Evolutionary conservation across 2,113 vertebrate genomes (phyloP), one percentile per base, ranked within the genome.

Genomic region (Tychaedon coryphoeus): DNA sequence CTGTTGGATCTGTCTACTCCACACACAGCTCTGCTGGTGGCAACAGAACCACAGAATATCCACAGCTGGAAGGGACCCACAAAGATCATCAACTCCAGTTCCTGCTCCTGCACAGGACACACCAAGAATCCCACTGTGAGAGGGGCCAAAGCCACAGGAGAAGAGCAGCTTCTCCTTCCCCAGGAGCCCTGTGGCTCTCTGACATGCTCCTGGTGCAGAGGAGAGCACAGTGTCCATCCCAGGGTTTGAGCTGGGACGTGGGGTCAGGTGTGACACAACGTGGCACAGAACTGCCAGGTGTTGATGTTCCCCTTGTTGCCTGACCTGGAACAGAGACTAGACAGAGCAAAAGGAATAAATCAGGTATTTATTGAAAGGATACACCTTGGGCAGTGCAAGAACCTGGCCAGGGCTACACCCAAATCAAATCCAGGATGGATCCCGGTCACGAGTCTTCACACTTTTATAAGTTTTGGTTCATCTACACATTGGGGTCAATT

Each of bases 181-280:
- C 70, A 43, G 70, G 56, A 75, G 6, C 40, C 34, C 62, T 15
- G n/a, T 23, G 71, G 67, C 53, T 19, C 64, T 79, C 40, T 11
- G 48, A 57, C 2, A 5, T 69, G 48, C 31, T 72, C 34, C 62
- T 7, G 4, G 14, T 8, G 9, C 73, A 64, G 62, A 28, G 3
- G 9, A 47, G 48, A 67, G 24, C 11, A 3, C 0, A 0, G 38
- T 7, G 2, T 53, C 50, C 70, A 36, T 50, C 45, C 77, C 22
- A 2, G 0, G 2, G 25, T 14, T 18, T 56, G 34, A 62, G n/a
- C 5, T 51, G 20, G 34, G 20, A 19, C 2, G 13, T 16, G 28
- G 50, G 11, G 20, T 77, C 34, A 14, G 20, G 9, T 0, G 0
- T 34, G 22, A 48, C 9, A 14, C 31, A 33, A 16, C 0, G 1